Base-by-base conservation (phyloP, 2,888 invertebrate species). In the Trisateles emortualis region DNA sequence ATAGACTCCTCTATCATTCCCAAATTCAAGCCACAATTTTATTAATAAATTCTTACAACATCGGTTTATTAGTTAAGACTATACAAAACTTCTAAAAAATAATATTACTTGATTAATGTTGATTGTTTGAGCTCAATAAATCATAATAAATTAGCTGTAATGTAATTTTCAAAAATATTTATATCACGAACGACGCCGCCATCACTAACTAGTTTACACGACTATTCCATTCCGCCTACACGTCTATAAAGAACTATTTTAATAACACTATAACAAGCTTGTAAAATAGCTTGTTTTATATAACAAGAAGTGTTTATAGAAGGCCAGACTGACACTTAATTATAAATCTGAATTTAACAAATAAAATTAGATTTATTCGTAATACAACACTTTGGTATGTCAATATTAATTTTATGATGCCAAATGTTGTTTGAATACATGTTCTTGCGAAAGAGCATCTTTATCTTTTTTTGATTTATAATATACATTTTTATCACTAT, bases 211-310 rank as follows among this genome's bases (percentile, higher is more conserved):
- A 68, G 68, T 63, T 70, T 72, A 69, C 57, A 67, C 60, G 52
- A 65, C 72, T 71, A 67, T 66, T 61, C 58, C 39, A 65, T 68
- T 64, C 70, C 78, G 57, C 79, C 79, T 71, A 80, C 80, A 65
- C 74, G 56, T 58, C 68, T 43, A 79, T 75, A 79, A 74, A 80
- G 60, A 76, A 76, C 68, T 68, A 52, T 72, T 78, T 74, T 77
- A 74, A 79, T 76, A 79, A 74, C 72, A 64, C 72, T 72, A 68
- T 77, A 79, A 79, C 77, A 72, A 79, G 75, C 54, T 73, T 63
- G 64, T 79, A 74, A 77, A 79, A 72, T 64, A 64, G 41, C 52
- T 65, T 54, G 64, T 67, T 64, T 72, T 68, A 65, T 76, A 59
- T 76, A 72, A 67, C 49, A 64, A 72, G 64, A 72, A 59, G 55